These are phyloP conservation scores for Thamnaconus septentrionalis DNA, from an alignment of 2,113 vertebrate genomes.

Conservation along the genomic window DNA sequence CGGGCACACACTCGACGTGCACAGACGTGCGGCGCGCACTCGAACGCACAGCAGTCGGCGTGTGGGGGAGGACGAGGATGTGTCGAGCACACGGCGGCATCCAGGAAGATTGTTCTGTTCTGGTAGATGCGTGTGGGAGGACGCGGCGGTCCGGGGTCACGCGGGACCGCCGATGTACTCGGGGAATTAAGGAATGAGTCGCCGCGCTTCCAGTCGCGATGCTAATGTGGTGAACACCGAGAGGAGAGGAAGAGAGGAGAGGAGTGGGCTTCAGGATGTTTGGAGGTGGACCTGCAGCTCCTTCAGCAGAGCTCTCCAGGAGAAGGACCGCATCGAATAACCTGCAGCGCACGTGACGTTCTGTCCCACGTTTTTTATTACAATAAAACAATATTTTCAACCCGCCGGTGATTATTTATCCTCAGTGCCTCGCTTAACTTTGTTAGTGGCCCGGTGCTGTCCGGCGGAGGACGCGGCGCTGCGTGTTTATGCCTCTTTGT, in stretches of 20 bases:
- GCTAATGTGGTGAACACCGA: slow-evolving; percentile 63
- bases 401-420: too few relatives aligned
- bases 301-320: background rate
- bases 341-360: too few relatives aligned
- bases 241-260: slow-evolving; percentile 21
- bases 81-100: slow-evolving; percentile 47
- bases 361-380: too few relatives aligned
- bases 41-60: background rate
- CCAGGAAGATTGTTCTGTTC: slow-evolving; percentile 60
- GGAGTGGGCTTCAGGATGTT: slow-evolving; percentile 8
- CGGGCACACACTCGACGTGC: too few relatives aligned
- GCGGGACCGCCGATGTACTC: slow-evolving; percentile 61
- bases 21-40: too few relatives aligned
- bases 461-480: too few relatives aligned
- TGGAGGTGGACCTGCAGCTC: background rate
- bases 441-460: too few relatives aligned
- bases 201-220: slow-evolving; percentile 74
- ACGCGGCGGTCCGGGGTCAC: slow-evolving; percentile 60
- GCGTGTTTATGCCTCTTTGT: slow-evolving; percentile 5
- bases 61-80: slow-evolving; percentile 52
- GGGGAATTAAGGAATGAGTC: slow-evolving; percentile 68
- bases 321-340: too few relatives aligned
- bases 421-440: too few relatives aligned
- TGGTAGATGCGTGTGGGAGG: slow-evolving; percentile 63
- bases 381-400: too few relatives aligned